phyloP scores from a whole-genome alignment of 2,797 vertebrate species.

The Brachymystax lenok region DNA sequence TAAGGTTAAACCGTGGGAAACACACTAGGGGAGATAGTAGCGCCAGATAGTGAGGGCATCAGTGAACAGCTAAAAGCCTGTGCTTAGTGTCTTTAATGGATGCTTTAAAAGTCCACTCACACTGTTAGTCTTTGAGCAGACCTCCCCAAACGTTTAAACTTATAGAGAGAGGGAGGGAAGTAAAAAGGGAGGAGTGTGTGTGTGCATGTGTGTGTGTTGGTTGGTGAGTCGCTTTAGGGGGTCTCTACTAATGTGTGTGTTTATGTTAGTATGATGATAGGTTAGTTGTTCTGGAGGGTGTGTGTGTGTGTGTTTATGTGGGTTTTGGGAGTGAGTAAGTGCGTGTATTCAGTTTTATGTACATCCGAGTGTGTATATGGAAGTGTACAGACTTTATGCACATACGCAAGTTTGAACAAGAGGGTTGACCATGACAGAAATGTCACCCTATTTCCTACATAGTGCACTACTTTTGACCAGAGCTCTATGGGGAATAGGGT shows the following conservation, averaged over 20 bases:
- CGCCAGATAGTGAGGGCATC: slow-evolving; percentile 60
- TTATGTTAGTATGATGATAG: background rate
- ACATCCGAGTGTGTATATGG: background rate
- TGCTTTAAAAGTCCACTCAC: slow-evolving; percentile 69
- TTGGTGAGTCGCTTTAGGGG: too few species aligned
- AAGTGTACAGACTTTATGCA: background rate
- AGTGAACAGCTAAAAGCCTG: slow-evolving; percentile 59
- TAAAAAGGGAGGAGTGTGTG: slow-evolving; percentile 26
- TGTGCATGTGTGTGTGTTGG: slow-evolving; percentile 4
- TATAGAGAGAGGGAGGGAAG: slow-evolving; percentile 22
- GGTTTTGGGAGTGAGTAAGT: background rate
- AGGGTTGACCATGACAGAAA: background rate
- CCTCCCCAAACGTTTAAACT: slow-evolving; percentile 66
- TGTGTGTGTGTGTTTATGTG: background rate
- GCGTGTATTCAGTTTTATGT: background rate
- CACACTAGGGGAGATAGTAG: slow-evolving; percentile 52
- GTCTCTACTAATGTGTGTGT: too few species aligned
- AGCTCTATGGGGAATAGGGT: background rate
- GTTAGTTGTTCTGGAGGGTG: background rate
- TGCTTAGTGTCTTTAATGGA: slow-evolving; percentile 72
- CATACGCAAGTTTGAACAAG: background rate
- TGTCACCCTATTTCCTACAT: background rate
- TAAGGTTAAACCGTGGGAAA: slow-evolving; percentile 71
- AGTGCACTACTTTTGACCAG: background rate
- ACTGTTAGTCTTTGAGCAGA: slow-evolving; percentile 63